phyloP scores from a whole-genome alignment of 2,113 vertebrate genomes.

The Gobius niger region DNA sequence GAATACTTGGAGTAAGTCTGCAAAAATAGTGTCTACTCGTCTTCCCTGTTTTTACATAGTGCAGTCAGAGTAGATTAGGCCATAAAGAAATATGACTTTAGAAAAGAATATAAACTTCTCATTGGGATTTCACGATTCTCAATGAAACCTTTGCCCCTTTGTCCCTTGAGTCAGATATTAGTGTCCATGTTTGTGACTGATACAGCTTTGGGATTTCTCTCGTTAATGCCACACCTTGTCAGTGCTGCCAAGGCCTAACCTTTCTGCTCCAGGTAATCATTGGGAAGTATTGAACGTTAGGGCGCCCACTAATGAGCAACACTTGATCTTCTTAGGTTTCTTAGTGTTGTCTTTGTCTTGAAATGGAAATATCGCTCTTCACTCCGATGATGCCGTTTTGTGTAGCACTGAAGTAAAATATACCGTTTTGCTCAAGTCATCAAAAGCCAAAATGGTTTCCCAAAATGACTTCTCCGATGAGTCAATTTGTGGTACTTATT shows the following conservation, averaged over 20 bases:
- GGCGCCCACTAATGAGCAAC: slow-evolving; percentile 54
- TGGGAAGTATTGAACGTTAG: slow-evolving; percentile 70
- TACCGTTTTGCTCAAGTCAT: not conserved
- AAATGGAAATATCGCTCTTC: not conserved
- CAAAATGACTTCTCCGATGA: not conserved
- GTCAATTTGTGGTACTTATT: slow-evolving; percentile 1
- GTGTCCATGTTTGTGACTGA: slow-evolving; percentile 45
- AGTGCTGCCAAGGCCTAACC: slow-evolving; percentile 46
- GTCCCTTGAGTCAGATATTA: slow-evolving; percentile 41
- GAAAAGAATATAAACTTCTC: no score
- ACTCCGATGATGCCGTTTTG: not conserved
- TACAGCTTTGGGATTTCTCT: slow-evolving; percentile 50
- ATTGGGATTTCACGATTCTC: no score
- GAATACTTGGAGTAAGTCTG: no score
- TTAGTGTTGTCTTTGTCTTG: not conserved
- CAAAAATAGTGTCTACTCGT: not conserved
- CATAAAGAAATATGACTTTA: slow-evolving; percentile 21
- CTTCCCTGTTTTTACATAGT: slow-evolving; percentile 30
- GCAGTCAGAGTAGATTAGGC: slow-evolving; percentile 36
- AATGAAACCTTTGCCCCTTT: slow-evolving; percentile 52
- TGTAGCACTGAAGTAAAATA: not conserved
- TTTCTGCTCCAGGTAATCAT: slow-evolving; percentile 63
- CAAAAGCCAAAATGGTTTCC: not conserved
- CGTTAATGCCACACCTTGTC: slow-evolving; percentile 61
- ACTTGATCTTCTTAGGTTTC: slow-evolving; percentile 23